A percentile compares a stretch with the other conserved stretches of the same genome.
Evolutionary conservation across 2,888 invertebrate genomes (phyloP).

Genomic region (Dynastes hyllus): DNA sequence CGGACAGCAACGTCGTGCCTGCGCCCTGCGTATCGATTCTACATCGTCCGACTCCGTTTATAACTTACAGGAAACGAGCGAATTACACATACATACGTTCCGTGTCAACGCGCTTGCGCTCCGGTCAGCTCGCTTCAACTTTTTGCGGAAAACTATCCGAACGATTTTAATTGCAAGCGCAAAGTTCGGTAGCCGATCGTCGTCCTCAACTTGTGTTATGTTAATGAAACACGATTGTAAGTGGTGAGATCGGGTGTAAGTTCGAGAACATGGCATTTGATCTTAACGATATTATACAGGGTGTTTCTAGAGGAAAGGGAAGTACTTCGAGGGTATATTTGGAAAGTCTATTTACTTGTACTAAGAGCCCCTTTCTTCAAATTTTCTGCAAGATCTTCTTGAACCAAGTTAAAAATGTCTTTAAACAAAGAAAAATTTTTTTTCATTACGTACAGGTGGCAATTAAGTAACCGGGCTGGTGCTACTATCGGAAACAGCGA

Average conservation of each 20-base stretch:
- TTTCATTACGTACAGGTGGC: too few relatives aligned
- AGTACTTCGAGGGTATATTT: too few relatives aligned
- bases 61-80: conserved; percentile 4
- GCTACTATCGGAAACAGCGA: too few relatives aligned
- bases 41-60: conserved; percentile 19
- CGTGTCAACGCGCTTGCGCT: conserved; percentile 13
- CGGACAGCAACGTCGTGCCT: neutral
- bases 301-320: too few relatives aligned
- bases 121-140: neutral
- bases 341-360: too few relatives aligned
- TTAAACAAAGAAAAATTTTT: too few relatives aligned
- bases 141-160: conserved; percentile 24
- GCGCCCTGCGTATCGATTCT: conserved; percentile 33
- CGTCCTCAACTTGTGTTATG: neutral
- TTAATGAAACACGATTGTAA: neutral
- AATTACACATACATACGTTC: conserved; percentile 11
- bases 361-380: too few relatives aligned
- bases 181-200: conserved; percentile 12
- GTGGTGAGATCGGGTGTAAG: too few relatives aligned
- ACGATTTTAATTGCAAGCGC: conserved; percentile 23
- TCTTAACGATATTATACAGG: neutral
- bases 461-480: too few relatives aligned
- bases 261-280: too few relatives aligned
- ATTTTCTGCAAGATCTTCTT: too few relatives aligned
- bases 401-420: too few relatives aligned